Percentiles rank a stretch among this genome's conserved stretches.
phyloP scores from a whole-genome alignment of 2,797 vertebrate genomes.

The Urosaurus nigricauda region DNA sequence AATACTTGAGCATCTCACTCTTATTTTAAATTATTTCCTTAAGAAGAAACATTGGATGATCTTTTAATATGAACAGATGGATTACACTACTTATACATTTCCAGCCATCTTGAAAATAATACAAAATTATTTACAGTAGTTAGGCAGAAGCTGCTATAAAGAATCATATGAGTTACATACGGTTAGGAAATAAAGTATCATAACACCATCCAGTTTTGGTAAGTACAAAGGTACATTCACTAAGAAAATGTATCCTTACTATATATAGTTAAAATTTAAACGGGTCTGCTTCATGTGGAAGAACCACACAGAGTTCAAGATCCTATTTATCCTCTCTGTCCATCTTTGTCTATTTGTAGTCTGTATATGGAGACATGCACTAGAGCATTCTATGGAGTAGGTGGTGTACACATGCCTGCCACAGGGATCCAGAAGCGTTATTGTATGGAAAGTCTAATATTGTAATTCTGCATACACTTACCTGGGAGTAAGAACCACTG shows the following conservation, averaged over 20 bases:
- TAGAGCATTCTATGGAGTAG: background rate
- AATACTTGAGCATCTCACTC: background rate
- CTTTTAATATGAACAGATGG: conserved; percentile 25
- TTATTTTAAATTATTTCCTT: conserved; percentile 2
- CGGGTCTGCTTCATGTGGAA: background rate
- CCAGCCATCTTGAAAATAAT: conserved; percentile 10
- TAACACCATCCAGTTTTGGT: background rate
- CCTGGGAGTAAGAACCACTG: background rate
- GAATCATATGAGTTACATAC: background rate
- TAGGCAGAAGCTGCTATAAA: background rate
- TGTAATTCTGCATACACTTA: background rate
- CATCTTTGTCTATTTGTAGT: background rate
- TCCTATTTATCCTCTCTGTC: background rate
- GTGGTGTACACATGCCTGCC: background rate
- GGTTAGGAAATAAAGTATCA: background rate
- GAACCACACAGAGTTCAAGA: background rate
- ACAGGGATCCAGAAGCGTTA: background rate
- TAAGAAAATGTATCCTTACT: background rate
- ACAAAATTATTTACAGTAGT: conserved; percentile 24
- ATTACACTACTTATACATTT: background rate
- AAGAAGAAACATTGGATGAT: background rate
- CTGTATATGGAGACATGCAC: background rate
- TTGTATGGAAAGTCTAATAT: background rate
- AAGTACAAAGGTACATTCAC: conserved; percentile 1
- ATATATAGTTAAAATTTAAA: background rate